Evolutionary conservation across 2,797 vertebrate species (phyloP).

Genomic region (Hozukius guyotensis): DNA sequence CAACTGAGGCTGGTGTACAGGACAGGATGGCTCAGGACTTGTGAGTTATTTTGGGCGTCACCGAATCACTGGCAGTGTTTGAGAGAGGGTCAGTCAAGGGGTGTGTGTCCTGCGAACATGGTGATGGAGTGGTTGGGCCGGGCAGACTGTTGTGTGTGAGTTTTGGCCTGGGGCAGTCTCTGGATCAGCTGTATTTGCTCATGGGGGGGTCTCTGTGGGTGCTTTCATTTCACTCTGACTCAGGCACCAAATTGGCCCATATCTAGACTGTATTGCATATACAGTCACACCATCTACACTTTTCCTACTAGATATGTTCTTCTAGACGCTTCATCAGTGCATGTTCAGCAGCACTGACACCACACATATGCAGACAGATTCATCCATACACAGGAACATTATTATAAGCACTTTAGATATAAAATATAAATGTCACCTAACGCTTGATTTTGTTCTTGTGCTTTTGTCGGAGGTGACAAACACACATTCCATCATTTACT

Average conservation of each 20-base stretch:
- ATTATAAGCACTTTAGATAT: slow-evolving; percentile 2
- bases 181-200: slow-evolving; percentile 34
- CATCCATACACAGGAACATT: not conserved
- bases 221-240: not conserved
- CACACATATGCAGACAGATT: not conserved
- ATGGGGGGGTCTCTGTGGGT: not conserved
- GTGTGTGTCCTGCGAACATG: not conserved
- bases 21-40: not conserved
- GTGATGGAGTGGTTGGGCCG: not conserved
- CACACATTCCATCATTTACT: too few relatives aligned
- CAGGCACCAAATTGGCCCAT: not conserved
- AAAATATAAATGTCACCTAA: slow-evolving; percentile 1
- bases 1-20: not conserved
- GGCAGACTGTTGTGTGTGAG: not conserved
- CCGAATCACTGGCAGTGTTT: not conserved
- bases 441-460: not conserved
- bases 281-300: not conserved
- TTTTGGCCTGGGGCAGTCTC: not conserved
- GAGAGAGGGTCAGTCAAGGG: not conserved
- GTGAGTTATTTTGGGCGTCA: not conserved
- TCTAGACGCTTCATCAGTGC: not conserved
- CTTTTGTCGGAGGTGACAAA: not conserved
- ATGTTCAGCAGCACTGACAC: not conserved
- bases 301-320: not conserved
- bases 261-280: not conserved